Evolutionary conservation across 2,113 vertebrate species (phyloP).

Genomic region (Callipepla californica): DNA sequence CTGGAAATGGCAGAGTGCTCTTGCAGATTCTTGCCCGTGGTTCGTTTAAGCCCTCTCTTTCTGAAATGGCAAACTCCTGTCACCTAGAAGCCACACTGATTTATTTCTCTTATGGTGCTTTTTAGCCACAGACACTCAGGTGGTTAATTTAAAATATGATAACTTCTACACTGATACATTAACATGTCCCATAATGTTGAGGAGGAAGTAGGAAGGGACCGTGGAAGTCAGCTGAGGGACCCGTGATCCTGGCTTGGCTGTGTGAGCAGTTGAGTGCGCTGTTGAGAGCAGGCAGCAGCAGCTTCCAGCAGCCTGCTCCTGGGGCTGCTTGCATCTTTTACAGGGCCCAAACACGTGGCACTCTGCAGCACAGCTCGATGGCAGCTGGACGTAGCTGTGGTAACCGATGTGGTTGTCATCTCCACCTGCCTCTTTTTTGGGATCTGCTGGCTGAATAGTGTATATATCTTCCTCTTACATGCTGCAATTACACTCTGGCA

Average conservation of each 20-base stretch:
- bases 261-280: background rate
- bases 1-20: background rate
- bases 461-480: background rate
- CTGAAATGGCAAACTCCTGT: background rate
- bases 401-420: background rate
- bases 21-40: background rate
- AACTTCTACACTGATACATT: background rate
- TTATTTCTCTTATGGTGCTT: background rate
- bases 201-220: background rate
- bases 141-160: background rate
- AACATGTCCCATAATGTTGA: background rate
- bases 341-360: background rate
- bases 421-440: background rate
- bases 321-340: background rate
- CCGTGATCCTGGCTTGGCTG: background rate
- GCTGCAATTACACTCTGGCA: background rate
- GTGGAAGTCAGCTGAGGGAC: background rate
- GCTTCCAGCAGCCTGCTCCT: background rate
- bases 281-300: background rate
- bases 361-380: background rate
- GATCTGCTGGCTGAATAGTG: background rate
- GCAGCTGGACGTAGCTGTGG: background rate
- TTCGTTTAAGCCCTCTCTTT: background rate
- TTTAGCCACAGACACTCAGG: background rate
- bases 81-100: background rate